Base-by-base conservation (phyloP, 1,140 invertebrate genomes). In the Notospermus geniculatus region DNA sequence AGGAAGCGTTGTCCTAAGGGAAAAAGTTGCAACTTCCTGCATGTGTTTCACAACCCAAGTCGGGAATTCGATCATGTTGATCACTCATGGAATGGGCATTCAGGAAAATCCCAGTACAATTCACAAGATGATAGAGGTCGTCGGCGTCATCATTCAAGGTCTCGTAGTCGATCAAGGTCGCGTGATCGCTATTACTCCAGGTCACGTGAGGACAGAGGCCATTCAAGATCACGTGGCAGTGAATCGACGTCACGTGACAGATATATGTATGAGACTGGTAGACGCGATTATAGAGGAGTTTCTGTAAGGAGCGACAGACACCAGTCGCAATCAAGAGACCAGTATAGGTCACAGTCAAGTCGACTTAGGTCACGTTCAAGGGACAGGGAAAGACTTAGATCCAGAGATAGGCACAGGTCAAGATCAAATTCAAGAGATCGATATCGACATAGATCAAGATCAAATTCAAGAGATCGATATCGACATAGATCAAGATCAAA, bases 21-120 rank as follows among this genome's bases (percentile, higher is more conserved):
- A 39, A 86, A 86, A 60, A 82, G 85, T 19, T 97, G 93, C 75
- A 94, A 95, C 82, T 96, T 93, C 83, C 80, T 97, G 28, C 93
- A 97, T 81, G 88, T 92, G 0, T 95, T 93, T 80, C 83, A 83
- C 66, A 95, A 96, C 86, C 92, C 92, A 15, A 84, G 84, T 9
- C 87, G 89, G 77, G 84, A 82, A 67, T 86, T 85, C 68, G 73
- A 73, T 41, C 66, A 70, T 19, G 77, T 80, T 22, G 83, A 84
- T 65, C 67, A 19, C 25, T 30, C 11, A 19, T 25, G 22, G 22
- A 55, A 43, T 57, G 32, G 22, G 45, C 28, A 9, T 59, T 58
- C 19, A 55, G 54, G 17, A 27, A 53, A 61, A 23, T 0, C 27
- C 7, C 41, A 46, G 46, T 13, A n/a, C n/a, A 13, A 29, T 25